phyloP scores from a whole-genome alignment of 2,888 invertebrate genomes.

The Eurytoma californica region DNA sequence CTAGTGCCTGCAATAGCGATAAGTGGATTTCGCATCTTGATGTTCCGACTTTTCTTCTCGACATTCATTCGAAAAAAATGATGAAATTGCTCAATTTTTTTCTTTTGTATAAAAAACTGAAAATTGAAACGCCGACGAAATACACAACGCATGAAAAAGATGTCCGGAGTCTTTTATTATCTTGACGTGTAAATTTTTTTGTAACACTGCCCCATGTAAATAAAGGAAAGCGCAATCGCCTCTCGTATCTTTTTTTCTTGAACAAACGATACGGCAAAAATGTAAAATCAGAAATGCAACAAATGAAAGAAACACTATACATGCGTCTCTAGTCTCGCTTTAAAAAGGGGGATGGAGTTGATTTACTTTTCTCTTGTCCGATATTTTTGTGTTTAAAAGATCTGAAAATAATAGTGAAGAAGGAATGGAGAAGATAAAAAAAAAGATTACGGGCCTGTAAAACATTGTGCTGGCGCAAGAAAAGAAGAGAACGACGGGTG shows the following conservation, averaged over 20 bases:
- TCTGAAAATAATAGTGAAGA: neutral
- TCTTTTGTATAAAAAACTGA: neutral
- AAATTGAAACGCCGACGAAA: neutral
- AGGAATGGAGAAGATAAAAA: constrained; percentile 1
- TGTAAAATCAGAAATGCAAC: constrained; percentile 1
- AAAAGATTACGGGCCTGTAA: constrained; percentile 12
- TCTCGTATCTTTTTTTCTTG: constrained; percentile 50
- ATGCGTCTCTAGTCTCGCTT: constrained; percentile 26
- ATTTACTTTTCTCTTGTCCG: constrained; percentile 17
- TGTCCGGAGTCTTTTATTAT: constrained; percentile 34
- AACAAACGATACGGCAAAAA: constrained; percentile 1
- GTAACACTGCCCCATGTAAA: constrained; percentile 54
- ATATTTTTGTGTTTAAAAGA: constrained; percentile 2
- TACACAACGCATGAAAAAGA: neutral
- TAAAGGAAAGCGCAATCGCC: constrained; percentile 17
- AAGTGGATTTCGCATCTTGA: constrained; percentile 45
- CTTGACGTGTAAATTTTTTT: constrained; percentile 38
- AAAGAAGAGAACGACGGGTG: constrained; percentile 46
- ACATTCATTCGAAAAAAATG: neutral
- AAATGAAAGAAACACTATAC: constrained; percentile 1
- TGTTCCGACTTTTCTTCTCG: neutral
- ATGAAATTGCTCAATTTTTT: neutral
- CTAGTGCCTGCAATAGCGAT: constrained; percentile 56
- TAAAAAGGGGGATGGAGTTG: neutral
- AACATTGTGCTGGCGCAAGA: constrained; percentile 43